Conservation (phyloP, 2,113 vertebrate genomes). For the Microcebus lehilahytsara region DNA sequence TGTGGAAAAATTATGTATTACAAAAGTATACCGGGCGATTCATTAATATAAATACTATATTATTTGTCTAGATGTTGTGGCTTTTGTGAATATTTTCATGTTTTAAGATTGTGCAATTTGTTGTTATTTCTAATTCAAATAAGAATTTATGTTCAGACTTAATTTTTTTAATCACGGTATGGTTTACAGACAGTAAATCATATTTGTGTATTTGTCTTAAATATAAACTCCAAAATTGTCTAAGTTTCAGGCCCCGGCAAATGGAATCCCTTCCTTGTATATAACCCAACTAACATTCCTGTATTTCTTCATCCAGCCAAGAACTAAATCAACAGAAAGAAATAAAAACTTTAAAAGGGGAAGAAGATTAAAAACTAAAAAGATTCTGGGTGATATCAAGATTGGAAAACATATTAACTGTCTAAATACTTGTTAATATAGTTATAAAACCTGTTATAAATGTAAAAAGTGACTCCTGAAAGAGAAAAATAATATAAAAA, state of each 20-base stretch:
- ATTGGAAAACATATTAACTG: not conserved
- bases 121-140: not conserved
- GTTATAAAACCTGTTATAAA: not conserved
- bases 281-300: not conserved
- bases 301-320: not conserved
- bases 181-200: not conserved
- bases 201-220: not conserved
- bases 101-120: constrained; percentile 4
- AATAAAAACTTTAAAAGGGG: not conserved
- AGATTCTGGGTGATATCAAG: not conserved
- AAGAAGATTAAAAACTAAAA: constrained; percentile 12
- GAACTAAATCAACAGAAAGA: not conserved
- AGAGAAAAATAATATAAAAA: constrained; percentile 10
- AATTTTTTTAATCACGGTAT: not conserved
- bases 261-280: not conserved
- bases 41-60: not conserved
- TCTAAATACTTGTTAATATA: not conserved
- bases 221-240: not conserved
- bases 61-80: not conserved
- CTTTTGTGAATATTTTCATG: not conserved
- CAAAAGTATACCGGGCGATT: not conserved
- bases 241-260: not conserved
- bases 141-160: not conserved
- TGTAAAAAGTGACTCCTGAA: not conserved
- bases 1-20: not conserved